Conservation (phyloP, 2,113 vertebrate species). For the Chamaea fasciata region DNA sequence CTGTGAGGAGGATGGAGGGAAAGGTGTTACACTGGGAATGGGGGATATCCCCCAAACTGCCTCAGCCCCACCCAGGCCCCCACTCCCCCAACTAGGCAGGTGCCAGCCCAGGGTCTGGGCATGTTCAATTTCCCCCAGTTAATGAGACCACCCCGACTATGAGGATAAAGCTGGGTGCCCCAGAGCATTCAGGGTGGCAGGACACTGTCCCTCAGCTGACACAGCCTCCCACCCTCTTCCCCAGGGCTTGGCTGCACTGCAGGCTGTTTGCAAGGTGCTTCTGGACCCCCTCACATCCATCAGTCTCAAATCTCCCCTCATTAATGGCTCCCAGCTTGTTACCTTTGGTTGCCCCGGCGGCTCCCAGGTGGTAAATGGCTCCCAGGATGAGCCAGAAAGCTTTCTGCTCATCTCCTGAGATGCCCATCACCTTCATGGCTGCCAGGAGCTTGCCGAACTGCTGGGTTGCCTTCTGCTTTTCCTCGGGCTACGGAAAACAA, state of each 20-base stretch:
- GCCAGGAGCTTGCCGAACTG: constrained; percentile 95
- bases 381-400: constrained; percentile 85
- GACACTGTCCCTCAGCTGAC: neutral
- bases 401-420: constrained; percentile 90
- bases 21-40: neutral
- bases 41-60: rapidly evolving
- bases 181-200: neutral
- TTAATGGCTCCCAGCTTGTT: neutral
- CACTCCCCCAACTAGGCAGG: rapidly evolving
- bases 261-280: neutral
- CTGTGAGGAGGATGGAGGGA: constrained; percentile 59
- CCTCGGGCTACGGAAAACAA: constrained; percentile 77
- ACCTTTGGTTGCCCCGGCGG: constrained; percentile 96
- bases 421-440: constrained; percentile 93
- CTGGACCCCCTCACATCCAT: neutral
- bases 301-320: rapidly evolving
- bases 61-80: neutral
- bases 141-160: rapidly evolving
- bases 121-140: neutral
- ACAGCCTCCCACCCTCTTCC: neutral
- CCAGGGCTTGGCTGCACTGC: neutral
- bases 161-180: neutral
- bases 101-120: neutral
- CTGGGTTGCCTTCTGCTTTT: constrained; percentile 90
- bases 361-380: constrained; percentile 92